Percentiles rank a stretch among this genome's conserved stretches.
Evolutionary conservation across 2,797 vertebrate genomes (phyloP).

Genomic region (Argya squamiceps): DNA sequence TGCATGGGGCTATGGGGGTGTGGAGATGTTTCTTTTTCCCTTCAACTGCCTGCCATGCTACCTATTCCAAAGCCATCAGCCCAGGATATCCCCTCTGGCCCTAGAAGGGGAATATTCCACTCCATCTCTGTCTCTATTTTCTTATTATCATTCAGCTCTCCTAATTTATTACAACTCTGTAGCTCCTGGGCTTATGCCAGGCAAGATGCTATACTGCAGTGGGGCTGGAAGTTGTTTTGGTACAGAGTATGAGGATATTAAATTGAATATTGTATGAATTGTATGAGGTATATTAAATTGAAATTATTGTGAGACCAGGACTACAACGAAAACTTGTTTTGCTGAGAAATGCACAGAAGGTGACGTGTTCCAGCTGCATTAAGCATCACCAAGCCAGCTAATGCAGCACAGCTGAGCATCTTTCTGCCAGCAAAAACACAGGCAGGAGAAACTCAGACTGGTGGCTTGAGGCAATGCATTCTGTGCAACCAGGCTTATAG

Average conservation of each 20-base stretch:
- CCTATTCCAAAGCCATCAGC: neutral
- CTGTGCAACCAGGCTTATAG: accelerated
- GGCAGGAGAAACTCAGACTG: neutral
- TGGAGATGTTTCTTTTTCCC: neutral
- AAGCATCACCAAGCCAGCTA: neutral
- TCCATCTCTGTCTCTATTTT: neutral
- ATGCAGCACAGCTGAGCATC: neutral
- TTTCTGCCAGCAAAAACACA: neutral
- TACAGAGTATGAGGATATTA: neutral
- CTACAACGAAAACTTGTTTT: neutral
- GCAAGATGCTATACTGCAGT: neutral
- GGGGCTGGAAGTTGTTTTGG: neutral
- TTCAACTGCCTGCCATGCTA: neutral
- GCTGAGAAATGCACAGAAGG: neutral
- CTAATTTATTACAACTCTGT: neutral
- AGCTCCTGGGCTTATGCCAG: neutral
- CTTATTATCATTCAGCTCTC: neutral
- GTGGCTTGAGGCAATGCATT: accelerated
- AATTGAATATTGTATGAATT: neutral
- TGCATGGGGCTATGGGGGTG: accelerated
- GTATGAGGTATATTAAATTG: neutral
- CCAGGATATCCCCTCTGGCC: neutral
- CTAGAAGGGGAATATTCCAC: neutral
- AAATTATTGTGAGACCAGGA: neutral
- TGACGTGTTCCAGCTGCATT: neutral